These are phyloP conservation scores for Drosophila fulvimacula DNA, from an alignment of 2,888 invertebrate species.

Conservation along the genomic window DNA sequence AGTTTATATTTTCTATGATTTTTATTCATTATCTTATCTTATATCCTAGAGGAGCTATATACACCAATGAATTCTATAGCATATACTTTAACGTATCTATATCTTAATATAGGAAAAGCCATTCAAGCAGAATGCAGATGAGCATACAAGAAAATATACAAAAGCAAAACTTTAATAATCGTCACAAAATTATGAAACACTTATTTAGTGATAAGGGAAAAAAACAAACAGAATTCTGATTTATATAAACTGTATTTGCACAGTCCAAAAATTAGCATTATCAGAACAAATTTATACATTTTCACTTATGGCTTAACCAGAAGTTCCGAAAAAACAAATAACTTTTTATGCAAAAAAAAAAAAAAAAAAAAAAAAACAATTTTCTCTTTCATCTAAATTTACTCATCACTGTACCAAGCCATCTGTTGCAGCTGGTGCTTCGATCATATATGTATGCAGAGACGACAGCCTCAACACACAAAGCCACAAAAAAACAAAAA, in stretches of 20 bases:
- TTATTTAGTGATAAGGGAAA: not conserved
- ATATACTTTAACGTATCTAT: too few species aligned
- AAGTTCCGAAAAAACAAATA: too few species aligned
- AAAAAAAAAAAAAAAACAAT: not conserved
- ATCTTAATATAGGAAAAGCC: not conserved
- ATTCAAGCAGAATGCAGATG: not conserved
- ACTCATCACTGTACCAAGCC: not conserved
- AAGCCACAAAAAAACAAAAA: not conserved
- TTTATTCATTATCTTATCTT: too few species aligned
- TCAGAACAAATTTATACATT: not conserved
- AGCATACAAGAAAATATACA: not conserved
- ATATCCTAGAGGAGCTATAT: too few species aligned
- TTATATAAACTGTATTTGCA: not conserved
- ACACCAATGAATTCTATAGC: too few species aligned
- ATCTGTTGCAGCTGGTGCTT: not conserved
- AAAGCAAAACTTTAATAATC: not conserved
- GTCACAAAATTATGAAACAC: not conserved
- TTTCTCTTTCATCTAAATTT: conserved; percentile 1
- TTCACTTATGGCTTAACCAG: not conserved
- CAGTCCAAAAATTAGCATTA: not conserved
- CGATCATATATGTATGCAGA: not conserved
- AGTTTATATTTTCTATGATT: not conserved
- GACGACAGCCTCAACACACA: not conserved
- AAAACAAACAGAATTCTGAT: not conserved
- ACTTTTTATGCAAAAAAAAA: not conserved